phyloP scores from a whole-genome alignment of 2,888 invertebrate species.

The Lasioglossum villosulum region DNA sequence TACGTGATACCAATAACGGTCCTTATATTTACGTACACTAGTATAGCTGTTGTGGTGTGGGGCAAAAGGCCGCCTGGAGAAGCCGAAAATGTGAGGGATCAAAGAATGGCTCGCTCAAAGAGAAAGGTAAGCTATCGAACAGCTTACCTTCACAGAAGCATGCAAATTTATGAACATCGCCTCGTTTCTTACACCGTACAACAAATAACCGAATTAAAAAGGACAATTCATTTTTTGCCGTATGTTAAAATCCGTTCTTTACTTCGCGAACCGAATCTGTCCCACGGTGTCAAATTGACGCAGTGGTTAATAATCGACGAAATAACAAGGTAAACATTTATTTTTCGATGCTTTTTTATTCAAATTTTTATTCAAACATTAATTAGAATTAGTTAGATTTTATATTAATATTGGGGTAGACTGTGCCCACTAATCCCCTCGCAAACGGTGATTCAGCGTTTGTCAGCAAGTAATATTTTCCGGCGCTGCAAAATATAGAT shows the following conservation, averaged over 20 bases:
- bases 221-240: no score
- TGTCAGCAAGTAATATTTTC: background rate
- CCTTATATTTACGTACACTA: slow-evolving; percentile 93
- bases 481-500: background rate
- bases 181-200: background rate
- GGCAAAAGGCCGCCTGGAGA: slow-evolving; percentile 95
- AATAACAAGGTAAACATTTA: no score
- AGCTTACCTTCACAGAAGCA: background rate
- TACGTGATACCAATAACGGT: slow-evolving; percentile 93
- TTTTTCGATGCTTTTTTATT: no score
- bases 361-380: no score
- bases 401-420: background rate
- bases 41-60: slow-evolving; percentile 95
- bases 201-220: background rate
- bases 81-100: slow-evolving; percentile 93
- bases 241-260: no score
- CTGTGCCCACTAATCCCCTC: background rate
- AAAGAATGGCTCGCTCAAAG: slow-evolving; percentile 93
- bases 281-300: no score
- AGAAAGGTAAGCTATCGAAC: slow-evolving; percentile 89
- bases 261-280: no score
- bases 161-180: background rate
- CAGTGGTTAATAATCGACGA: no score
- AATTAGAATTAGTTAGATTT: background rate
- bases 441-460: background rate